phyloP scores from a whole-genome alignment of 2,797 vertebrate genomes.

The Coccyzus lansbergi region DNA sequence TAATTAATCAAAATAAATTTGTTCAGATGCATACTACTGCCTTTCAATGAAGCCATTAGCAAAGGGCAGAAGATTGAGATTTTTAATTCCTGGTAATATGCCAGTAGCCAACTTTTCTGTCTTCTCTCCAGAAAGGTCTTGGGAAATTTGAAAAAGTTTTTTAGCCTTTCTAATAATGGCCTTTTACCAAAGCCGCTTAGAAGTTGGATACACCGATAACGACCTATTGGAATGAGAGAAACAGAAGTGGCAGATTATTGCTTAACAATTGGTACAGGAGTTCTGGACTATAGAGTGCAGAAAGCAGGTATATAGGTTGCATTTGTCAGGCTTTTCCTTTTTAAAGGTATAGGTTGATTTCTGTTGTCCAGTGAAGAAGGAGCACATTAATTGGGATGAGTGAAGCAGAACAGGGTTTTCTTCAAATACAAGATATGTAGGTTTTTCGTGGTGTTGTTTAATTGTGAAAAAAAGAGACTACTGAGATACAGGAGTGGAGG shows the following conservation, averaged over 20 bases:
- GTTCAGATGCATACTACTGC: background rate
- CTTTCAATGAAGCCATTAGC: slow-evolving; percentile 51
- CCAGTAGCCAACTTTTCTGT: slow-evolving; percentile 3
- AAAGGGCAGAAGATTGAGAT: slow-evolving; percentile 25
- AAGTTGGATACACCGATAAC: background rate
- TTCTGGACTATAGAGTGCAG: background rate
- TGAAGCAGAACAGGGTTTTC: background rate
- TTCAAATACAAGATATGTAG: background rate
- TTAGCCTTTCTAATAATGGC: background rate
- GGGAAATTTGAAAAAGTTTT: background rate
- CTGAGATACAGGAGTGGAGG: background rate
- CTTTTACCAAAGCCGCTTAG: background rate
- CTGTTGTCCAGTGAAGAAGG: background rate
- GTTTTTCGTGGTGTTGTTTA: background rate
- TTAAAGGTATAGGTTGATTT: background rate
- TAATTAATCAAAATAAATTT: slow-evolving; percentile 35
- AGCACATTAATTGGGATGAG: background rate
- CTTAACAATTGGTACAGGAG: background rate
- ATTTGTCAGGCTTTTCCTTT: background rate
- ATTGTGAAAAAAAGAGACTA: background rate
- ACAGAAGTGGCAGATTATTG: background rate
- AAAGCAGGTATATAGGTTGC: background rate
- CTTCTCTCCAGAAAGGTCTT: background rate
- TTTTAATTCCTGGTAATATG: slow-evolving; percentile 47
- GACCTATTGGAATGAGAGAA: background rate